phyloP scores from a whole-genome alignment of 2,888 invertebrate genomes.

The Pandemis heparana region DNA sequence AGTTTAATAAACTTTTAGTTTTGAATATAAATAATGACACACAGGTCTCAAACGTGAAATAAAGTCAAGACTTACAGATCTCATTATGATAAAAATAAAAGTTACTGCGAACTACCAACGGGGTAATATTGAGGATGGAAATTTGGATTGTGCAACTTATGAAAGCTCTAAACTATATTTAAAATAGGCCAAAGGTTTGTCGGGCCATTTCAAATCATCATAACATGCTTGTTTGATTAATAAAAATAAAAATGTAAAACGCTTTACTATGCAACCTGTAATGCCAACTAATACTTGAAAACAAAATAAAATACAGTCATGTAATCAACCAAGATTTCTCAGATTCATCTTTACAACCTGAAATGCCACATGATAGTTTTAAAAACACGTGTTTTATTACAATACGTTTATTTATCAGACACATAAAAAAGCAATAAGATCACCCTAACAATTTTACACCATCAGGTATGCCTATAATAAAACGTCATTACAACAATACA shows the following conservation, averaged over 20 bases:
- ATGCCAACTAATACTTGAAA: too few species aligned
- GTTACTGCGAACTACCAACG: background rate
- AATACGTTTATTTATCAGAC: background rate
- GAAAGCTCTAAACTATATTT: background rate
- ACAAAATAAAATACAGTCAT: too few species aligned
- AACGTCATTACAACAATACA: background rate
- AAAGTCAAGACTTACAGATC: background rate
- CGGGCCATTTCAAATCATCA: too few species aligned
- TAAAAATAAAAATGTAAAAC: too few species aligned
- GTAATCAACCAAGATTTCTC: too few species aligned
- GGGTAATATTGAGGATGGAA: background rate
- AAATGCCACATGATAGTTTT: background rate
- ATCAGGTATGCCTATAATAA: background rate
- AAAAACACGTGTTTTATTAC: background rate
- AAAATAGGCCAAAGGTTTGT: too few species aligned
- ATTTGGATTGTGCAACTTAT: background rate
- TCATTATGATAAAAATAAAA: background rate
- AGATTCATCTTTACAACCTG: too few species aligned
- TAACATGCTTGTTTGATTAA: too few species aligned
- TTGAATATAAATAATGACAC: background rate
- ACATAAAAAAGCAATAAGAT: background rate
- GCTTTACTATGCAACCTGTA: too few species aligned
- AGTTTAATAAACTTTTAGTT: background rate
- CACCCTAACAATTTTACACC: background rate
- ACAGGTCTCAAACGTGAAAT: constrained; percentile 1